Evolutionary conservation across 2,113 vertebrate genomes (phyloP).

Genomic region (Ranitomeya variabilis): DNA sequence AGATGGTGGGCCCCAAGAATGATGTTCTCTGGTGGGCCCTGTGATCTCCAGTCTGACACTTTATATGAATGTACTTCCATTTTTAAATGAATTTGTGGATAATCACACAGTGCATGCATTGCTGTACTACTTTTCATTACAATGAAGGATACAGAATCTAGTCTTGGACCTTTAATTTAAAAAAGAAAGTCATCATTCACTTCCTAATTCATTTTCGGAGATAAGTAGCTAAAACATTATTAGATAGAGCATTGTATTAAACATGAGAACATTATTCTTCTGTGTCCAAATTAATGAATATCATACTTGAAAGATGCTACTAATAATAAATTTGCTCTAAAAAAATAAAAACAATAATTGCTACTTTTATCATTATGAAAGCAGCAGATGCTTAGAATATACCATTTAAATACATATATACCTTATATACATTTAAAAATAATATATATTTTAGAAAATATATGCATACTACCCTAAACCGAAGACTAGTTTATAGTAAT

Average conservation of each 20-base stretch:
- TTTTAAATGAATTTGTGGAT: background rate
- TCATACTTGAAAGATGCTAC: background rate
- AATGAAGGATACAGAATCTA: background rate
- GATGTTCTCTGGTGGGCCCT: no score
- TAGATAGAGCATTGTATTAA: background rate
- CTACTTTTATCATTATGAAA: background rate
- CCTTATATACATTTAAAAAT: background rate
- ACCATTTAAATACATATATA: background rate
- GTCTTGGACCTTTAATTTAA: background rate
- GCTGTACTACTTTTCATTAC: background rate
- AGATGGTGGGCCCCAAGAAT: no score
- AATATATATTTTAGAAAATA: background rate
- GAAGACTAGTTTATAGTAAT: conserved; percentile 42
- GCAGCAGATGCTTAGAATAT: background rate
- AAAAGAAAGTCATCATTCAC: background rate
- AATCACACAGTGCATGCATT: background rate
- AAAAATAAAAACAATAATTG: background rate
- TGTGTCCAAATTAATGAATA: background rate
- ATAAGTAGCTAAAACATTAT: background rate
- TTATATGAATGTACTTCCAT: background rate
- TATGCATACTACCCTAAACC: conserved; percentile 23
- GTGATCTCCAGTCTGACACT: no score
- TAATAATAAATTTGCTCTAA: background rate
- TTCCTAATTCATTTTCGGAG: background rate
- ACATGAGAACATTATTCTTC: background rate